Conservation (phyloP, 2,888 invertebrate genomes). For the Cosmorhoe ocellata region DNA sequence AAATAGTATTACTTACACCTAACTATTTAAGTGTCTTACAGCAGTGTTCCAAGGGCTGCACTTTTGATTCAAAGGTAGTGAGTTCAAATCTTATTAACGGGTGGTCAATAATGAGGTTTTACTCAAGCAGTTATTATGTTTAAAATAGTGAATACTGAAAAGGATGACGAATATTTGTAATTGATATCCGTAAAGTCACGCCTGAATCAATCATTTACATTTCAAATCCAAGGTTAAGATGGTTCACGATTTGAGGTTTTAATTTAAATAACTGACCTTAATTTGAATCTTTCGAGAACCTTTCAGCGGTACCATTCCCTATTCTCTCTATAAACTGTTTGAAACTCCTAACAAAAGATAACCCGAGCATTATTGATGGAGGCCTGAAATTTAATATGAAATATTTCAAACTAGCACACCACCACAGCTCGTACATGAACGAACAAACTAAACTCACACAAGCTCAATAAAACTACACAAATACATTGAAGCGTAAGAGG, state of each 20-base stretch:
- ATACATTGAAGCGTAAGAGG: slow-evolving; percentile 75
- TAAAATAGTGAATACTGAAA: no score
- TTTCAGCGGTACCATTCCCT: slow-evolving; percentile 11
- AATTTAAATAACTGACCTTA: slow-evolving; percentile 8
- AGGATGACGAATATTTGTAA: no score
- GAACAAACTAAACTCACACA: slow-evolving; percentile 66
- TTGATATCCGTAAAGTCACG: no score
- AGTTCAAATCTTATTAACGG: no score
- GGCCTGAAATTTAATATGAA: slow-evolving; percentile 80
- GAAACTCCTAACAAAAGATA: slow-evolving; percentile 60
- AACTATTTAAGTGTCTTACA: no score
- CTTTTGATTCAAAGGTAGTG: no score
- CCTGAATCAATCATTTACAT: no score
- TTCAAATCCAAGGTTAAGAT: no score
- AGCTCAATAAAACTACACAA: slow-evolving; percentile 55
- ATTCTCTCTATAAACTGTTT: slow-evolving; percentile 34
- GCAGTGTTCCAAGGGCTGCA: no score
- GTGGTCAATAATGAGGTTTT: no score
- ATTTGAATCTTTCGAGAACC: slow-evolving; percentile 17
- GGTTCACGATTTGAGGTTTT: slow-evolving; percentile 2
- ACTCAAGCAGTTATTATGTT: no score
- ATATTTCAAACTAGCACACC: slow-evolving; percentile 67
- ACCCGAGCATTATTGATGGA: slow-evolving; percentile 73
- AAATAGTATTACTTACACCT: background rate
- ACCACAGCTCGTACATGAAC: slow-evolving; percentile 36